Evolutionary conservation across 2,888 invertebrate species (phyloP).

Genomic region (Morpho achilles): DNA sequence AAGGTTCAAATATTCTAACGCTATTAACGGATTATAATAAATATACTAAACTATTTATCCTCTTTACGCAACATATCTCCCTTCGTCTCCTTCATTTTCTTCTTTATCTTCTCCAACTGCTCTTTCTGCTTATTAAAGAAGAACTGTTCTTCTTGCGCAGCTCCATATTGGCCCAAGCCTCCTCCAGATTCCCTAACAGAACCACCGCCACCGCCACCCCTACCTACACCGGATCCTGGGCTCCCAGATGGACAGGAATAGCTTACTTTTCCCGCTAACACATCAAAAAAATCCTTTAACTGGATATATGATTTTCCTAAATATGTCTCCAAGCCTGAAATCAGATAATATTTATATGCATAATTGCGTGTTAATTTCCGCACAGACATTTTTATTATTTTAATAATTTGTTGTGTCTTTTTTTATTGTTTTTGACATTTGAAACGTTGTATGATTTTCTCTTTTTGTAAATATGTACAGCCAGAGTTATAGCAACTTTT

Average conservation of each 20-base stretch:
- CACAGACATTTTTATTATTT: background rate
- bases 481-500: background rate
- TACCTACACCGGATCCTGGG: slow-evolving; percentile 53
- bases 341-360: background rate
- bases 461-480: background rate
- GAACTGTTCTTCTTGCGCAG: slow-evolving; percentile 57
- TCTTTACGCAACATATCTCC: slow-evolving; percentile 25
- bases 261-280: slow-evolving; percentile 10
- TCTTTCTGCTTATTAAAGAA: slow-evolving; percentile 52
- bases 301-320: background rate
- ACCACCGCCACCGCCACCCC: slow-evolving; percentile 53
- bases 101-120: slow-evolving; percentile 47
- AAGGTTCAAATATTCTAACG: too few relatives aligned
- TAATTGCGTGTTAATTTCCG: too few relatives aligned
- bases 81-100: slow-evolving; percentile 35
- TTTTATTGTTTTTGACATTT: background rate
- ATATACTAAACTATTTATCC: slow-evolving; percentile 1
- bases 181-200: slow-evolving; percentile 51
- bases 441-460: background rate
- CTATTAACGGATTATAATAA: too few relatives aligned
- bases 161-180: slow-evolving; percentile 48
- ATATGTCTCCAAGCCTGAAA: background rate
- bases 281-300: background rate
- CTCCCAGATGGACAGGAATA: slow-evolving; percentile 23
- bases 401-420: background rate